Conservation (phyloP, 2,888 invertebrate species). For the Agrochola circellaris region DNA sequence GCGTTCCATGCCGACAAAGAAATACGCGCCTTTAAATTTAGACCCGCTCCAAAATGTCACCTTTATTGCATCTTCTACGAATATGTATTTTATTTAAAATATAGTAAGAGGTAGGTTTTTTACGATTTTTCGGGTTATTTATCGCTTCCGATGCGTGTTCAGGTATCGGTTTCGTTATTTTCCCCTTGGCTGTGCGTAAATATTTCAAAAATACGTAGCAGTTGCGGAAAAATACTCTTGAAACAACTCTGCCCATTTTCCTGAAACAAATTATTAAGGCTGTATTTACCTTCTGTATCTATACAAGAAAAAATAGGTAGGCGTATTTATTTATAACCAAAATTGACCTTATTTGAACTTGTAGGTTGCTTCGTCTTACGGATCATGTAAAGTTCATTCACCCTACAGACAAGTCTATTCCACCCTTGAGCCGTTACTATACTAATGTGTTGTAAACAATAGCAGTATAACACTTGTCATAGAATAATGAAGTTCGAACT, state of each 20-base stretch:
- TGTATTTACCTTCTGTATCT: neutral
- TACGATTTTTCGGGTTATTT: slow-evolving; percentile 46
- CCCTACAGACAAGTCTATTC: neutral
- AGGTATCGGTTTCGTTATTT: slow-evolving; percentile 37
- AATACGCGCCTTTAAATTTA: slow-evolving; percentile 61
- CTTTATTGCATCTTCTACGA: slow-evolving; percentile 48
- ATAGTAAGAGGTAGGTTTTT: slow-evolving; percentile 19
- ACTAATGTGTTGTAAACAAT: slow-evolving; percentile 23
- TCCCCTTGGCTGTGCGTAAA: slow-evolving; percentile 40
- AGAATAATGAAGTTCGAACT: slow-evolving; percentile 28
- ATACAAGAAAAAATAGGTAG: neutral
- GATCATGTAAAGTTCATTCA: slow-evolving; percentile 36
- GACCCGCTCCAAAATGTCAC: slow-evolving; percentile 39
- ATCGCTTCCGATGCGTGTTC: slow-evolving; percentile 35
- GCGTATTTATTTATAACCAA: neutral
- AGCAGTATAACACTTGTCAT: slow-evolving; percentile 14
- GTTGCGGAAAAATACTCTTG: slow-evolving; percentile 4
- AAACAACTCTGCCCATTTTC: slow-evolving; percentile 9
- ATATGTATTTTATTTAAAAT: slow-evolving; percentile 51
- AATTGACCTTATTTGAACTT: neutral
- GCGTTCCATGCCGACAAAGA: slow-evolving; percentile 64
- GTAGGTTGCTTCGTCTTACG: neutral
- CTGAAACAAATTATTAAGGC: neutral
- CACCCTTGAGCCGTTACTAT: slow-evolving; percentile 5
- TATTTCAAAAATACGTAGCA: slow-evolving; percentile 19